Percentiles rank a stretch among this genome's conserved stretches.
phyloP scores from a whole-genome alignment of 2,797 vertebrate species.

The Choloepus didactylus region DNA sequence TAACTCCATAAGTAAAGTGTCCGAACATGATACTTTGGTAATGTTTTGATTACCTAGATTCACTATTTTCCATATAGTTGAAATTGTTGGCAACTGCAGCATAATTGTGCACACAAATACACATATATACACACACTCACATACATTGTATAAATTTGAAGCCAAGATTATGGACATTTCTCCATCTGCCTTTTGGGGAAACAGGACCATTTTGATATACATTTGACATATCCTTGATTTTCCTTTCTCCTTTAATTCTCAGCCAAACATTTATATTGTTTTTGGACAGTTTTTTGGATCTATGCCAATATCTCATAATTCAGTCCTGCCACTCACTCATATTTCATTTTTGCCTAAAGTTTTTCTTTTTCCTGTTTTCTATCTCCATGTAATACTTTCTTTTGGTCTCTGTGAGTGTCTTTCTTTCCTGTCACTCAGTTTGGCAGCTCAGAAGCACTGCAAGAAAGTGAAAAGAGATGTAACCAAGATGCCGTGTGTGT shows the following conservation, averaged over 20 bases:
- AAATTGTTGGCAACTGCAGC: not conserved
- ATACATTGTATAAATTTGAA: not conserved
- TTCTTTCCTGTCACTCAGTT: constrained; percentile 76
- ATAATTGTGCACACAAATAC: not conserved
- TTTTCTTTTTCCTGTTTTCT: constrained; percentile 79
- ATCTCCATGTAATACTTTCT: constrained; percentile 63
- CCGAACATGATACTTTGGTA: not conserved
- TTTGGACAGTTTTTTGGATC: constrained; percentile 82
- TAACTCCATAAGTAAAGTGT: not conserved
- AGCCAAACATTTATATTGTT: constrained; percentile 72
- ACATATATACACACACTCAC: not conserved
- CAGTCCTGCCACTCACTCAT: constrained; percentile 84
- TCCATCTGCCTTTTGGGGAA: constrained; percentile 57
- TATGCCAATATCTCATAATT: constrained; percentile 82
- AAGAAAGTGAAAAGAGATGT: not conserved
- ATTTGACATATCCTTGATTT: constrained; percentile 65
- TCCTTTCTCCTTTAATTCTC: constrained; percentile 61
- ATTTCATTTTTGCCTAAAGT: constrained; percentile 80
- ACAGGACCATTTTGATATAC: constrained; percentile 25
- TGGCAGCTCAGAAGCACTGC: constrained; percentile 75
- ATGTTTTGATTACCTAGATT: constrained; percentile 34
- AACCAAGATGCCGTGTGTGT: constrained; percentile 38
- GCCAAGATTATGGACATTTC: not conserved
- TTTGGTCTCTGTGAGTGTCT: constrained; percentile 74
- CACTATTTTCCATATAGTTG: constrained; percentile 10